A percentile compares a stretch with the other conserved stretches of the same genome.
phyloP scores from a whole-genome alignment of 2,113 vertebrate species.

The Megatriorchis doriae region DNA sequence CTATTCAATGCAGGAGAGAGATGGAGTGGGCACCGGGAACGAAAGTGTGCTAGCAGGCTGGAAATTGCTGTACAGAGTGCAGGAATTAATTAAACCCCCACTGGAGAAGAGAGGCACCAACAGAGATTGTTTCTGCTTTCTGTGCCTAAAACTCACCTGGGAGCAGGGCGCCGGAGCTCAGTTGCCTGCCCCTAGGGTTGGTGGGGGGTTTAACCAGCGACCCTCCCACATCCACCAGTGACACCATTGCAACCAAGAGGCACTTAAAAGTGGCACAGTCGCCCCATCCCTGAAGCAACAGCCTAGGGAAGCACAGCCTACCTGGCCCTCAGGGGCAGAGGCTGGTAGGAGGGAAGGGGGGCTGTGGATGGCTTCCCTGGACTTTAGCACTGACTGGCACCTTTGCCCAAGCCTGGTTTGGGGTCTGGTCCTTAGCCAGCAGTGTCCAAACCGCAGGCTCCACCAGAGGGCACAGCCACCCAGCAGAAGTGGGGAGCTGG shows the following conservation, averaged over 20 bases:
- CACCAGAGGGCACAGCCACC: constrained; percentile 50
- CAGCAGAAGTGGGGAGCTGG: background rate
- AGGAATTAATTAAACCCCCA: background rate
- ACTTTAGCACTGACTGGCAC: background rate
- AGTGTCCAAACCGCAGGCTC: background rate
- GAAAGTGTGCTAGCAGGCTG: background rate
- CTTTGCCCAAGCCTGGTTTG: background rate
- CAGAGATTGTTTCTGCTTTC: background rate
- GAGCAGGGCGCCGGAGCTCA: background rate
- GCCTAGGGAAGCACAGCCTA: background rate
- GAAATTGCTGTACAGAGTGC: background rate
- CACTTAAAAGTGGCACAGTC: background rate
- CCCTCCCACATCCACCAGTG: background rate
- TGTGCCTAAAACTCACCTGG: background rate
- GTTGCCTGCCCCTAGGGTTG: background rate
- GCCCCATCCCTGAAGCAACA: background rate
- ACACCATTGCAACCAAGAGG: background rate
- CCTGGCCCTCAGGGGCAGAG: fast-evolving
- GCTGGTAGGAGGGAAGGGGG: fast-evolving
- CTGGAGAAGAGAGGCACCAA: background rate
- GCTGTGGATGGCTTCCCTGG: background rate
- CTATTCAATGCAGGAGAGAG: background rate
- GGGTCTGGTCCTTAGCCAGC: background rate
- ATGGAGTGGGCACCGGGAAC: background rate
- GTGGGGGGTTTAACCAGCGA: background rate